Evolutionary conservation across 2,888 invertebrate genomes (phyloP).

Genomic region (Diarsia dahlii): DNA sequence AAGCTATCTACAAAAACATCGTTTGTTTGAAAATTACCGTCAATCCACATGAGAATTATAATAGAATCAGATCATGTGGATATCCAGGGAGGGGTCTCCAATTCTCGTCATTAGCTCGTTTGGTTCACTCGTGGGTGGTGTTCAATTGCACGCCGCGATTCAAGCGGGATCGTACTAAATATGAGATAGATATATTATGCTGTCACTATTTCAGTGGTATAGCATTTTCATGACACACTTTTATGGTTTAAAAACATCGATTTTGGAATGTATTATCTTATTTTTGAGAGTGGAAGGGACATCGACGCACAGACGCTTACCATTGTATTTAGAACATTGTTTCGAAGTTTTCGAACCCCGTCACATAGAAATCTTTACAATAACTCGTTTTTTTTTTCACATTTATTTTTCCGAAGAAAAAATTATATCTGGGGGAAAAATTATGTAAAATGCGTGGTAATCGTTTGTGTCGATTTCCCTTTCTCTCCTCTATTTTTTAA

Average conservation of each 20-base stretch:
- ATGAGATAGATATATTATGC: background rate
- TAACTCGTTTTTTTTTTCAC: no score
- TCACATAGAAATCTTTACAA: no score
- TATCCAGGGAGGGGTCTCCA: conserved; percentile 59
- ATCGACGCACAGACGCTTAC: no score
- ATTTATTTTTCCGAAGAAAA: no score
- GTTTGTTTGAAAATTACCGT: background rate
- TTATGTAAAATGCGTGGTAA: no score
- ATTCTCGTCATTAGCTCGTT: conserved; percentile 62
- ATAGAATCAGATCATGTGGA: conserved; percentile 26
- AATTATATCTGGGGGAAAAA: no score
- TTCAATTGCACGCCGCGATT: conserved; percentile 45
- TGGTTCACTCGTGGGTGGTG: conserved; percentile 41
- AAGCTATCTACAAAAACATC: background rate
- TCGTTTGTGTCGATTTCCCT: no score
- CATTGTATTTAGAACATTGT: no score
- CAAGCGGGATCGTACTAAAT: background rate
- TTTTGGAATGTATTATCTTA: background rate
- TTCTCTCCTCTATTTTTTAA: no score
- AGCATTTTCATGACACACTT: background rate
- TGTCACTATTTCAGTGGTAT: background rate
- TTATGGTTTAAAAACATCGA: background rate
- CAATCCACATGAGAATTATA: background rate
- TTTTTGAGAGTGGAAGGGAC: background rate
- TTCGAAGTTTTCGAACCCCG: no score